phyloP scores from a whole-genome alignment of 2,797 vertebrate species.

The Hippopotamyrus pictus region DNA sequence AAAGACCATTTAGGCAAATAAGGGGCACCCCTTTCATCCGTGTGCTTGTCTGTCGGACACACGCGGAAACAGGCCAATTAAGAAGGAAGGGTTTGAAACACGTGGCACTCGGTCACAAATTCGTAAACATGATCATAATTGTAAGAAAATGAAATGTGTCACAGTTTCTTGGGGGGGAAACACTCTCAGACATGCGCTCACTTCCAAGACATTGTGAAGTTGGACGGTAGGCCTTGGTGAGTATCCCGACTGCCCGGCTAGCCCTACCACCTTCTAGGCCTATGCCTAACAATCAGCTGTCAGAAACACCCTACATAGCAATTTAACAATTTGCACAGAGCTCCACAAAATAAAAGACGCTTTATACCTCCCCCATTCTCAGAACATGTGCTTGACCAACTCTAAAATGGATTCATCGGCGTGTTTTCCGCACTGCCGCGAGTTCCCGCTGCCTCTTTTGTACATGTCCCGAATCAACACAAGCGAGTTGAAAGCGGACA shows the following conservation, averaged over 20 bases:
- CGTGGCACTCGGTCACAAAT: not conserved
- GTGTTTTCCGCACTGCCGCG: constrained; percentile 61
- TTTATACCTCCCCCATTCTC: constrained; percentile 56
- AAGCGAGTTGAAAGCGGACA: constrained; percentile 68
- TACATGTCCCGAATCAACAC: constrained; percentile 58
- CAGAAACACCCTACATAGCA: constrained; percentile 73
- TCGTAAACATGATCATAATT: not conserved
- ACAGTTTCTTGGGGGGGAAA: constrained; percentile 27
- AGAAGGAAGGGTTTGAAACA: not conserved
- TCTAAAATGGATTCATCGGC: constrained; percentile 71
- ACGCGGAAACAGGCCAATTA: not conserved
- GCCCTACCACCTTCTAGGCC: constrained; percentile 57
- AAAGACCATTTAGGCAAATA: not conserved
- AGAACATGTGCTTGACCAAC: constrained; percentile 71
- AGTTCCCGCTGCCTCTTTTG: constrained; percentile 67
- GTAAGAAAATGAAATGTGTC: not conserved
- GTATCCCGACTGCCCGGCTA: constrained; percentile 44
- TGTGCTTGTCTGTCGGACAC: not conserved
- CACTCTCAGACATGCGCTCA: constrained; percentile 41
- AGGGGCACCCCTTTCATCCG: not conserved
- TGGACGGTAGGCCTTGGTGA: constrained; percentile 25
- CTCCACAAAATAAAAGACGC: constrained; percentile 62
- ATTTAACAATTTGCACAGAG: constrained; percentile 72
- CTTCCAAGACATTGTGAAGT: constrained; percentile 45
- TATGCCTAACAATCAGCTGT: constrained; percentile 68